Evolutionary conservation across 2,888 invertebrate species (phyloP).

Genomic region (Nephrotoma flavescens): DNA sequence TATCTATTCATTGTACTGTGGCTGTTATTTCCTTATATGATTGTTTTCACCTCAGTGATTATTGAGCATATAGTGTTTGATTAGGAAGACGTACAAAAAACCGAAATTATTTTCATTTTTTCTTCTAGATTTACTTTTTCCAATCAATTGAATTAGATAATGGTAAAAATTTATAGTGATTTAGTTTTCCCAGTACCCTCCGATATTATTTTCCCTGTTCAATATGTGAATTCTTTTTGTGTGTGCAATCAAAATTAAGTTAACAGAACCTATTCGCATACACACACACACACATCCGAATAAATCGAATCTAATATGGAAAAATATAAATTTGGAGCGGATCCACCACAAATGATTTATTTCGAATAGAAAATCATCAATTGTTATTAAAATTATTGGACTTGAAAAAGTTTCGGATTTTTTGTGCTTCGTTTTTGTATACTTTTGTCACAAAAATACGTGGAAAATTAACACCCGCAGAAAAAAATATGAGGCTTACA

Average conservation of each 20-base stretch:
- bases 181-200: not conserved
- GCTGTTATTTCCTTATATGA: not conserved
- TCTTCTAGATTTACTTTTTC: not conserved
- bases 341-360: not conserved
- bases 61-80: not conserved
- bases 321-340: not conserved
- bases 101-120: not conserved
- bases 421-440: not conserved
- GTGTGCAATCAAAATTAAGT: not conserved
- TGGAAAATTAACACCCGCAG: not conserved
- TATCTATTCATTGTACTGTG: not conserved
- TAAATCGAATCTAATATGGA: not conserved
- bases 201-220: not conserved
- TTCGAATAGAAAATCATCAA: not conserved
- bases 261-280: not conserved
- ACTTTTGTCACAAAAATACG: not conserved
- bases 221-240: not conserved
- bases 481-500: not conserved
- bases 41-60: not conserved
- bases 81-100: not conserved
- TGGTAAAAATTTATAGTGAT: not conserved
- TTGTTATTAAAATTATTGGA: not conserved
- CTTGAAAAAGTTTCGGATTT: not conserved
- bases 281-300: not conserved
- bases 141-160: not conserved